Evolutionary conservation across 2,888 invertebrate genomes (phyloP).

Genomic region (Blomia tropicalis): DNA sequence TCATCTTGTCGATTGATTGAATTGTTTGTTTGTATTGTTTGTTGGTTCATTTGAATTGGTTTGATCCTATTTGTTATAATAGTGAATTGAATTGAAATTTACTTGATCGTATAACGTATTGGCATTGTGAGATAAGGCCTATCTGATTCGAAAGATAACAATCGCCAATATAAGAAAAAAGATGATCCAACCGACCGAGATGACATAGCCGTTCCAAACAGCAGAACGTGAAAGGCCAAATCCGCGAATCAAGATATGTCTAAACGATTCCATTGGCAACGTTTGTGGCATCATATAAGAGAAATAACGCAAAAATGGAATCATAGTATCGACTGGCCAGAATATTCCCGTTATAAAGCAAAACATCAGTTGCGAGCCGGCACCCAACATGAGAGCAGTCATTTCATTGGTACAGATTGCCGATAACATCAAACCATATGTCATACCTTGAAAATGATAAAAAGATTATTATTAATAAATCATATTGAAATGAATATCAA

Average conservation of each 20-base stretch:
- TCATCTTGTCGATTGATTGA: too few species aligned
- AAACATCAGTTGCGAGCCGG: conserved; percentile 48
- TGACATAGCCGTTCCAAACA: conserved; percentile 58
- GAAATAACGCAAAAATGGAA: conserved; percentile 55
- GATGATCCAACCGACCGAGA: conserved; percentile 59
- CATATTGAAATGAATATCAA: not conserved
- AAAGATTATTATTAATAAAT: not conserved
- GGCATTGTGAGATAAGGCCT: too few species aligned
- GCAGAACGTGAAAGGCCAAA: conserved; percentile 49
- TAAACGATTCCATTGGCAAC: conserved; percentile 54
- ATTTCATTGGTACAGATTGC: conserved; percentile 28
- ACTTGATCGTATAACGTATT: too few species aligned
- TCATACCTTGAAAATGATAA: conserved; percentile 16
- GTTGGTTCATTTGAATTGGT: too few species aligned
- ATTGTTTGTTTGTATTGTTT: too few species aligned
- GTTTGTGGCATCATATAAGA: conserved; percentile 61
- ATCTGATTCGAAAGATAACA: conserved; percentile 23
- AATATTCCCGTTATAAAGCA: conserved; percentile 53
- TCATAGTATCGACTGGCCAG: conserved; percentile 93
- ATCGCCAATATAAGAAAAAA: conserved; percentile 28
- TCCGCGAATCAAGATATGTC: conserved; percentile 60
- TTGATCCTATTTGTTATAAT: too few species aligned
- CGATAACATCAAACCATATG: conserved; percentile 27
- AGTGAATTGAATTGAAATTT: too few species aligned
- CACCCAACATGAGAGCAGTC: conserved; percentile 40